Percentiles rank a stretch among this genome's conserved stretches.
Evolutionary conservation across 2,113 vertebrate genomes (phyloP).

Genomic region (Esox niger): DNA sequence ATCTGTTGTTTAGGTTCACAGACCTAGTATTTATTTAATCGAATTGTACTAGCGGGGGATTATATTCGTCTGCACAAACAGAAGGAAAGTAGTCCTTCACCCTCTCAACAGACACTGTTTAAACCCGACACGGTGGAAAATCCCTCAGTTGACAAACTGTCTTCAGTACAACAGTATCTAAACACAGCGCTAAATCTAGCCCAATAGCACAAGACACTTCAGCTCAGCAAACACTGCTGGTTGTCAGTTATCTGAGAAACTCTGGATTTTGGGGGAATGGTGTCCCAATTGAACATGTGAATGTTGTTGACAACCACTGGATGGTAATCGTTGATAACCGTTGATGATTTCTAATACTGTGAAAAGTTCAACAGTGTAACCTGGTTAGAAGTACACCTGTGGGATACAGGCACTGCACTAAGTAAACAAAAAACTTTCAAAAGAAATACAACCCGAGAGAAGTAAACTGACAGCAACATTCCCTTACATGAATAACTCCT

Average conservation of each 20-base stretch:
- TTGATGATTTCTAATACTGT: neutral
- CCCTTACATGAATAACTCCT: no score
- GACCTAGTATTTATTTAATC: slow-evolving; percentile 70
- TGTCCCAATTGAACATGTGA: neutral
- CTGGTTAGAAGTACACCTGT: slow-evolving; percentile 14
- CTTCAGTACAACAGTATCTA: slow-evolving; percentile 65
- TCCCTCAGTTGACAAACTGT: slow-evolving; percentile 61
- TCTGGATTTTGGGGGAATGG: neutral
- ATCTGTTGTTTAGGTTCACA: slow-evolving; percentile 62
- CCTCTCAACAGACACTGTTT: slow-evolving; percentile 51
- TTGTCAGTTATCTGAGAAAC: slow-evolving; percentile 3
- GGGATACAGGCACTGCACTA: slow-evolving; percentile 5
- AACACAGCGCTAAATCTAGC: slow-evolving; percentile 58
- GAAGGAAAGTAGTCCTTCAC: slow-evolving; percentile 40
- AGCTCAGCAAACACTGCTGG: slow-evolving; percentile 47
- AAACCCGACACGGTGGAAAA: slow-evolving; percentile 59
- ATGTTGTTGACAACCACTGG: neutral
- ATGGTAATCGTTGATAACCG: neutral
- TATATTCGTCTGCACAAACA: slow-evolving; percentile 43
- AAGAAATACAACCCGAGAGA: no score
- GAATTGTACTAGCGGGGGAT: slow-evolving; percentile 62
- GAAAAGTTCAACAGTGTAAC: neutral
- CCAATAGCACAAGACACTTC: slow-evolving; percentile 45
- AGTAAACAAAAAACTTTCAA: slow-evolving; percentile 15
- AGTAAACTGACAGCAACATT: no score